Evolutionary conservation across 2,113 vertebrate species (phyloP).

Genomic region (Phocoena sinus): DNA sequence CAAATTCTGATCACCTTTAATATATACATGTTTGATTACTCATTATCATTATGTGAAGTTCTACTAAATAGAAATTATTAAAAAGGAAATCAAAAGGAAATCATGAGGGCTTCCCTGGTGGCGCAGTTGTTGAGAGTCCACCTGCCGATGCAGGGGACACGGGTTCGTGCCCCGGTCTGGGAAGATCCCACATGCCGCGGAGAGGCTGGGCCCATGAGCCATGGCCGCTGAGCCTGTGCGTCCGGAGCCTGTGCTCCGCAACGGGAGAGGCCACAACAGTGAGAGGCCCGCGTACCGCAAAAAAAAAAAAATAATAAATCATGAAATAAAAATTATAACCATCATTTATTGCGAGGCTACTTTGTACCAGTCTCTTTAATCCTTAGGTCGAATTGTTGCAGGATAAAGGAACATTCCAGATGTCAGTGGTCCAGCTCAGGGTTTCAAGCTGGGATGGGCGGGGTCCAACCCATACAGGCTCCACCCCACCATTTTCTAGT

Average conservation of each 20-base stretch:
- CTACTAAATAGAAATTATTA: not conserved
- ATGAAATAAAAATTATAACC: not conserved
- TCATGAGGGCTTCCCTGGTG: not conserved
- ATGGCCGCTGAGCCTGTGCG: too few species aligned
- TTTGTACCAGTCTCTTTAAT: not conserved
- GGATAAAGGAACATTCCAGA: too few species aligned
- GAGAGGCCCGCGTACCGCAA: too few species aligned
- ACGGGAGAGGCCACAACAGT: too few species aligned
- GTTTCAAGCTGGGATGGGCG: not conserved
- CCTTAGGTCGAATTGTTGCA: not conserved
- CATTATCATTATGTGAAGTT: not conserved
- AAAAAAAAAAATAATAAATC: not conserved
- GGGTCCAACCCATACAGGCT: rapidly evolving
- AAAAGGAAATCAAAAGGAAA: not conserved
- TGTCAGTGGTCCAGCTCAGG: too few species aligned
- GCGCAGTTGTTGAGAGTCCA: too few species aligned
- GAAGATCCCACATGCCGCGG: too few species aligned
- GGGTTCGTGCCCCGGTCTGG: too few species aligned
- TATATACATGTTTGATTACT: not conserved
- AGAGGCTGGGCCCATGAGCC: too few species aligned
- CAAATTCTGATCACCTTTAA: not conserved
- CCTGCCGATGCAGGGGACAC: too few species aligned
- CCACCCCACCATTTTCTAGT: not conserved
- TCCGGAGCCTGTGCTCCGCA: too few species aligned
- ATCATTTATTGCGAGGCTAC: not conserved